Evolutionary conservation across 2,797 vertebrate species (phyloP).

Genomic region (Lithobates pipiens): DNA sequence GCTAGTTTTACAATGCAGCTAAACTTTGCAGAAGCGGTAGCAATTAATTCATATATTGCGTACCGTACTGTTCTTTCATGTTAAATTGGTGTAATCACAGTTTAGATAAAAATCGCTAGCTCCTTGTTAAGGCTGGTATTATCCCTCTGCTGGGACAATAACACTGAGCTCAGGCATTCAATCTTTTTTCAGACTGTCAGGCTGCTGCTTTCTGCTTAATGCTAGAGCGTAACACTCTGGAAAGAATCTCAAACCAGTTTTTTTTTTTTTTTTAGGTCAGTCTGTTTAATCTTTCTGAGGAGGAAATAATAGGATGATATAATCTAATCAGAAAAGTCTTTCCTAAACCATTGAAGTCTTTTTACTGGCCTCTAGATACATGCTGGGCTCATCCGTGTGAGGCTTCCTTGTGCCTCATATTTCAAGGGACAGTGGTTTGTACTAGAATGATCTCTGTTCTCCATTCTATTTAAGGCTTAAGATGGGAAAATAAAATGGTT

Average conservation of each 20-base stretch:
- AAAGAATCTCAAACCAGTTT: slow-evolving; percentile 46
- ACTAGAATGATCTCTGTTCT: slow-evolving; percentile 32
- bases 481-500: not conserved
- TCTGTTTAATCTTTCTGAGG: slow-evolving; percentile 52
- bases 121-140: slow-evolving; percentile 49
- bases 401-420: slow-evolving; percentile 39
- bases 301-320: slow-evolving; percentile 52
- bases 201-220: slow-evolving; percentile 34
- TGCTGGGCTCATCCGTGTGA: slow-evolving; percentile 32
- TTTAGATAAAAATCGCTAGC: slow-evolving; percentile 39
- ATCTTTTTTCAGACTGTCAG: slow-evolving; percentile 41
- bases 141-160: slow-evolving; percentile 42
- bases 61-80: slow-evolving; percentile 3
- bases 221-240: slow-evolving; percentile 21
- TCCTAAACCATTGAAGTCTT: slow-evolving; percentile 55
- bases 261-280: slow-evolving; percentile 45
- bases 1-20: not conserved
- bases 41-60: slow-evolving; percentile 5
- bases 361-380: slow-evolving; percentile 36
- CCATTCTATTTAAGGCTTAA: slow-evolving; percentile 21
- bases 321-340: slow-evolving; percentile 53
- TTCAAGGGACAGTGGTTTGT: slow-evolving; percentile 34
- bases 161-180: slow-evolving; percentile 29
- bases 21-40: not conserved
- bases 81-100: slow-evolving; percentile 55